Base-by-base conservation (phyloP, 2,797 vertebrate species). In the Manis javanica region DNA sequence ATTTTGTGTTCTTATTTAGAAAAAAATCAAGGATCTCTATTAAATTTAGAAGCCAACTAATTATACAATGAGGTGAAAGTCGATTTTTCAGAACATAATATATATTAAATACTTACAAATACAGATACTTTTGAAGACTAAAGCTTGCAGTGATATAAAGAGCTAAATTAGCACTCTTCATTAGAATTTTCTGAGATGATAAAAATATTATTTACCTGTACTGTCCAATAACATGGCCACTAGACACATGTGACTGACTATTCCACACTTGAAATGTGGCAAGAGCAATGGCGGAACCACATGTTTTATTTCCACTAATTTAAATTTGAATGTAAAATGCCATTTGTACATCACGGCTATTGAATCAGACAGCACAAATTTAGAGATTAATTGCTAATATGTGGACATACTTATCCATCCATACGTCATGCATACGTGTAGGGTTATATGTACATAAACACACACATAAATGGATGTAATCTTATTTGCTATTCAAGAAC, bases 351-450 rank as follows among this genome's bases (percentile, higher is more conserved):
- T 59, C 71, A 13, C 64, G 78, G 11, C 11, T 88, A 75, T 37
- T 46, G 46, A 79, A 72, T 49, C 34, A 55, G 18, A 69, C 4
- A 69, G 37, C 16, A 63, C 15, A 86, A 82, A 12, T 84, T 34
- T 91, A 94, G n/a, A 39, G 13, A 57, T 81, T 26, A 94, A 64
- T 88, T n/a, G 57, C 34, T 69, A 77, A 85, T 53, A 91, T 57
- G 66, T 69, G 10, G 26, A 24, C 42, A 88, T 9, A 21, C 49
- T 69, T 84, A 79, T 37, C 34, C 46, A 7, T 53, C 34, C 9
- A 61, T 24, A 78, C 5, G 37, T 59, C 37, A 81, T 49, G 16
- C 37, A 84, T 16, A 39, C 29, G 26, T 53, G 75, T 21, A 86
- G n/a, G 11, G 18, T 49, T 88, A 24, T 29, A 59, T 26, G 31